Percentiles rank a stretch among this genome's conserved stretches.
phyloP scores from a whole-genome alignment of 2,888 invertebrate genomes.

The Drosophila colorata region DNA sequence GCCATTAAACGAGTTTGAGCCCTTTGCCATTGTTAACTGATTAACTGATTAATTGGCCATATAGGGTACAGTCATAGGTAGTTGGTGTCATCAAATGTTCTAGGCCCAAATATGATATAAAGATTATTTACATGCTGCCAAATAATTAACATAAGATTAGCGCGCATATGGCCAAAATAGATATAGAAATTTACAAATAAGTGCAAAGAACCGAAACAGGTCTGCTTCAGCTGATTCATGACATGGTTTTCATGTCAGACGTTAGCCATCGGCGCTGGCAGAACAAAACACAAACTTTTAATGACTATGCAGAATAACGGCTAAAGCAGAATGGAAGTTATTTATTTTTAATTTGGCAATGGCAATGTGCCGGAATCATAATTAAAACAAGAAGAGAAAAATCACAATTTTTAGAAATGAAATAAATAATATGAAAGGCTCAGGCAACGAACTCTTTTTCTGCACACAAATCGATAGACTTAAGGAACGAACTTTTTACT shows the following conservation, averaged over 20 bases:
- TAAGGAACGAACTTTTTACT: not conserved
- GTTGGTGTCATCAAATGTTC: slow-evolving; percentile 7
- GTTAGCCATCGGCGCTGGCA: not conserved
- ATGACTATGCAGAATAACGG: not conserved
- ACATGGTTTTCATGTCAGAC: slow-evolving; percentile 5
- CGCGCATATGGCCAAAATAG: not conserved
- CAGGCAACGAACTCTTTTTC: slow-evolving; percentile 63
- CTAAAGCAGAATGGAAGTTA: not conserved
- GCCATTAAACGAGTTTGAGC: not conserved
- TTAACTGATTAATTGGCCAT: slow-evolving; percentile 7
- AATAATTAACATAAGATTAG: not conserved
- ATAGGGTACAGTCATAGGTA: not conserved
- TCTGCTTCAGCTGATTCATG: not conserved
- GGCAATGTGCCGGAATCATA: not conserved
- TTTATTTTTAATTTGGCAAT: too few relatives aligned
- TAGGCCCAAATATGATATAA: slow-evolving; percentile 11
- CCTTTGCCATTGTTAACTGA: not conserved
- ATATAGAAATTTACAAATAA: not conserved
- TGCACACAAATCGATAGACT: not conserved
- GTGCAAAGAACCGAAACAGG: not conserved
- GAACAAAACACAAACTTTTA: not conserved
- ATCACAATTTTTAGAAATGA: not conserved
- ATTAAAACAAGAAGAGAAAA: not conserved
- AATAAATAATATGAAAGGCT: slow-evolving; percentile 34
- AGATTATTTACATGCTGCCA: slow-evolving; percentile 5